Percentiles rank a stretch among this genome's conserved stretches.
Conservation (phyloP, 2,797 vertebrate genomes). For the Valencia hispanica region DNA sequence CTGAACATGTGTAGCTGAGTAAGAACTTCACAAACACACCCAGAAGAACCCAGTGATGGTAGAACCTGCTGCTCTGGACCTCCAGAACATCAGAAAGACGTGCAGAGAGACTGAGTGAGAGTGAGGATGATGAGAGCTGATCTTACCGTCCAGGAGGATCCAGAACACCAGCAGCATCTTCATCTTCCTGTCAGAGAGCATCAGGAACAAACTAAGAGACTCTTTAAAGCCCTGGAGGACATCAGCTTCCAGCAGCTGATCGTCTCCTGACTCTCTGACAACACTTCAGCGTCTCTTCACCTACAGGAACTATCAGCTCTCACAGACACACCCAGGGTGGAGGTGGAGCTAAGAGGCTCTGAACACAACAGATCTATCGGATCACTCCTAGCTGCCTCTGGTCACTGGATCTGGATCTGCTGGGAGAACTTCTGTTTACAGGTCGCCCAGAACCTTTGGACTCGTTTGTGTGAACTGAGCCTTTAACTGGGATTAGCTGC, state of each 20-base stretch:
- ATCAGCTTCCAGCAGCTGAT: slow-evolving; percentile 6
- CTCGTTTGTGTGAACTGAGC: too few species aligned
- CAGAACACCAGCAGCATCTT: not conserved
- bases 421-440: too few species aligned
- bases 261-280: slow-evolving; percentile 4
- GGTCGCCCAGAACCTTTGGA: too few species aligned
- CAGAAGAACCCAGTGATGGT: not conserved
- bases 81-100: too few species aligned
- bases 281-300: not conserved
- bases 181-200: not conserved
- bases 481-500: not conserved
- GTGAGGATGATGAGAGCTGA: too few species aligned
- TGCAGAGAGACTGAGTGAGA: too few species aligned
- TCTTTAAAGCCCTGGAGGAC: not conserved
- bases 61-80: too few species aligned
- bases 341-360: too few species aligned
- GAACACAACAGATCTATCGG: too few species aligned
- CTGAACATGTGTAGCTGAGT: too few species aligned
- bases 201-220: not conserved
- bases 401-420: too few species aligned
- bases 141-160: not conserved
- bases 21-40: not conserved
- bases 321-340: not conserved
- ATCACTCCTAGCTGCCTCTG: too few species aligned
- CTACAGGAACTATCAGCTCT: not conserved